These are phyloP conservation scores for Sericinus montela DNA, from an alignment of 2,888 invertebrate species.

Conservation along the genomic window DNA sequence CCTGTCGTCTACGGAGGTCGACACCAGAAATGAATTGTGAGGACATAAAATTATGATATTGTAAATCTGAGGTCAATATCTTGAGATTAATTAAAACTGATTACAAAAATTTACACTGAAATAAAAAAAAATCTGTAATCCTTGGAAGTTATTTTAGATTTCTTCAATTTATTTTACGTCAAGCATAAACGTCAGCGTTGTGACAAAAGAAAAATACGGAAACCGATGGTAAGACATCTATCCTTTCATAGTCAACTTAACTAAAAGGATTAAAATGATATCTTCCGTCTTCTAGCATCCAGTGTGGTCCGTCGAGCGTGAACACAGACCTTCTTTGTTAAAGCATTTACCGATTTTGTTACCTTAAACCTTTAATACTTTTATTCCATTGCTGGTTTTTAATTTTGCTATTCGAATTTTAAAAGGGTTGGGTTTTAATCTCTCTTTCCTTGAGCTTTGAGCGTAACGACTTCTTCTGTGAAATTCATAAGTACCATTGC, in stretches of 20 bases:
- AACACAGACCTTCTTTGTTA: conserved; percentile 69
- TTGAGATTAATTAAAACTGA: no score
- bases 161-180: conserved; percentile 42
- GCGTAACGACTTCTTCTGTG: conserved; percentile 53
- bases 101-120: no score
- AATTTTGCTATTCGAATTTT: conserved; percentile 63
- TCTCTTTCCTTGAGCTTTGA: conserved; percentile 58
- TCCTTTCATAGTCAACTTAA: conserved; percentile 78
- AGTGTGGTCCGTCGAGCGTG: conserved; percentile 74
- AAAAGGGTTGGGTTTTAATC: conserved; percentile 73
- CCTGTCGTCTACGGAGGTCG: no score
- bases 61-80: conserved; percentile 32
- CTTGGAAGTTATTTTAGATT: conserved; percentile 18
- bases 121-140: neutral
- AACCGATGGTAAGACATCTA: conserved; percentile 66
- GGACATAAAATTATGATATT: conserved; percentile 39
- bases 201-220: conserved; percentile 61
- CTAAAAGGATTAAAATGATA: conserved; percentile 80
- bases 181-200: conserved; percentile 46
- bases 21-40: conserved; percentile 51
- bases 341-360: conserved; percentile 59
- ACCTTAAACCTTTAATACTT: conserved; percentile 77
- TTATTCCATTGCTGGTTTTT: conserved; percentile 73
- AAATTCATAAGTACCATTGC: conserved; percentile 41
- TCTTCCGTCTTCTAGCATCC: conserved; percentile 74